Evolutionary conservation across 2,888 invertebrate genomes (phyloP).

Genomic region (Geophilus truncorum): DNA sequence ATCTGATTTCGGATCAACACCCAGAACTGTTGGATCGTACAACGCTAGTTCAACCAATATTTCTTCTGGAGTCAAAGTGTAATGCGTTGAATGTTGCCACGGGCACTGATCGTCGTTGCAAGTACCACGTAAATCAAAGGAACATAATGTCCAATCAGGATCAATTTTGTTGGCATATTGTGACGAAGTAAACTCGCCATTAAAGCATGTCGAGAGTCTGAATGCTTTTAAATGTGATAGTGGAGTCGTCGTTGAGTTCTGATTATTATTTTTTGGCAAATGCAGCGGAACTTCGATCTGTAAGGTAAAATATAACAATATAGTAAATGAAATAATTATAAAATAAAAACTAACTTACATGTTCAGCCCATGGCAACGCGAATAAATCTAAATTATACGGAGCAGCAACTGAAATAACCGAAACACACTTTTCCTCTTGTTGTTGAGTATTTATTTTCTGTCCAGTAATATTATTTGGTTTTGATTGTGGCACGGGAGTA

Average conservation of each 20-base stretch:
- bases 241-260: background rate
- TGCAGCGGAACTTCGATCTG: background rate
- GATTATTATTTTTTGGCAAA: background rate
- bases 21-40: constrained; percentile 39
- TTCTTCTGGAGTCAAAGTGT: constrained; percentile 43
- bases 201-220: background rate
- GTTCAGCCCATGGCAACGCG: background rate
- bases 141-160: constrained; percentile 38
- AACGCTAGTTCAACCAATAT: constrained; percentile 46
- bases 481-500: background rate
- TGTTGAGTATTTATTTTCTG: background rate
- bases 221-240: background rate
- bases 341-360: background rate
- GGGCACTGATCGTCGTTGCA: constrained; percentile 40
- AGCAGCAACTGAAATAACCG: background rate
- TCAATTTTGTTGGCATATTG: constrained; percentile 35
- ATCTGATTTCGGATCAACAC: background rate
- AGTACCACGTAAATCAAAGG: constrained; percentile 40
- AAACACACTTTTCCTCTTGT: background rate
- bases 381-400: background rate
- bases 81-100: constrained; percentile 40
- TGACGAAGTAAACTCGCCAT: constrained; percentile 30
- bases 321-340: background rate
- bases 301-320: background rate
- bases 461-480: background rate